phyloP scores from a whole-genome alignment of 2,113 vertebrate species.

The Anoura caudifer region DNA sequence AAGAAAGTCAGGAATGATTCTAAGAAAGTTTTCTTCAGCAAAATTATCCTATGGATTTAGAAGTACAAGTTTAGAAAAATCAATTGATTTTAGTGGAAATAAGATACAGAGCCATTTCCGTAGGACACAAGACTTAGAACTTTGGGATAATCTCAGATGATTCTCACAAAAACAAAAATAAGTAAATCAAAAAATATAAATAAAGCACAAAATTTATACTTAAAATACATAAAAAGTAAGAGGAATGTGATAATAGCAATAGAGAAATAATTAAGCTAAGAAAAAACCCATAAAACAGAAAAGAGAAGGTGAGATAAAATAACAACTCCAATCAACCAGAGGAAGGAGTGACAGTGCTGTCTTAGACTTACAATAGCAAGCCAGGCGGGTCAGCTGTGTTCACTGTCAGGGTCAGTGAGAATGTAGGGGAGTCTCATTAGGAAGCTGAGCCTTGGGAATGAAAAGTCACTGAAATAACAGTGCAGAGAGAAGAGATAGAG shows the following conservation, averaged over 20 bases:
- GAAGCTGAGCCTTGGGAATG: not conserved
- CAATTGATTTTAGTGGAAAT: not conserved
- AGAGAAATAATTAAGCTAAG: not conserved
- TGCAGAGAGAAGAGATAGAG: not conserved
- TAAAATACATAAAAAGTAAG: not conserved
- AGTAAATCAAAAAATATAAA: not conserved
- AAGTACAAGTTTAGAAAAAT: not conserved
- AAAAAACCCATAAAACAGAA: not conserved
- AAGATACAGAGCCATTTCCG: not conserved
- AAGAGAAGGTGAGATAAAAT: not conserved
- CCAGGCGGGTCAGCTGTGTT: not conserved
- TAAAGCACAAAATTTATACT: not conserved
- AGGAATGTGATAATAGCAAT: not conserved
- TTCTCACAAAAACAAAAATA: not conserved
- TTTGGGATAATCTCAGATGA: not conserved
- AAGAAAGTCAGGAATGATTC: not conserved
- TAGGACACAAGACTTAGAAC: not conserved
- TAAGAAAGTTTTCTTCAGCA: not conserved
- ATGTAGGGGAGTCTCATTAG: not conserved
- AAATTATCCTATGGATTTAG: not conserved
- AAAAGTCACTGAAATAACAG: not conserved
- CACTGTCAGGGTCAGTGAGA: not conserved
- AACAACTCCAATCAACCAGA: not conserved
- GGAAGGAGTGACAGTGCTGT: rapidly evolving
- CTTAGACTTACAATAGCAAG: not conserved